Percentiles rank a stretch among this genome's conserved stretches.
phyloP scores from a whole-genome alignment of 2,113 vertebrate genomes.

The Entomyzon cyanotis region DNA sequence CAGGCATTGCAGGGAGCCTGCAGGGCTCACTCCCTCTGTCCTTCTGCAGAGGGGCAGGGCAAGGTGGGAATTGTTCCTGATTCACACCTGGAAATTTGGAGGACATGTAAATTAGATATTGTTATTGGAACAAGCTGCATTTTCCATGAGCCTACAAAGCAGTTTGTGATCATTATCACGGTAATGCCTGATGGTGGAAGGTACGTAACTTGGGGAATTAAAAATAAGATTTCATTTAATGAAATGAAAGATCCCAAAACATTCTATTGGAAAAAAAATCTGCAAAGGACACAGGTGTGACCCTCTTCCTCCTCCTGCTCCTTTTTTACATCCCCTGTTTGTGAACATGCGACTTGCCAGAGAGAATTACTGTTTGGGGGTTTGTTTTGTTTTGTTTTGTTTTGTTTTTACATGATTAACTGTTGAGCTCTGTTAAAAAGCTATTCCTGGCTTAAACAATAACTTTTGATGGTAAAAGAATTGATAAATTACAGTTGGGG shows the following conservation, averaged over 20 bases:
- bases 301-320: neutral
- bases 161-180: neutral
- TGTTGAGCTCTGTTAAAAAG: neutral
- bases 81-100: neutral
- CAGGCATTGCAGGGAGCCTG: neutral
- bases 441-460: neutral
- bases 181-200: neutral
- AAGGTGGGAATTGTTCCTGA: neutral
- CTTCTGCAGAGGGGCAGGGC: neutral
- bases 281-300: neutral
- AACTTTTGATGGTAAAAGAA: neutral
- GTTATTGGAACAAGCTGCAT: neutral
- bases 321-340: neutral
- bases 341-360: neutral
- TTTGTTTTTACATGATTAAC: neutral
- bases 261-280: neutral
- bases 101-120: neutral
- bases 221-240: neutral
- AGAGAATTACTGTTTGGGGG: neutral
- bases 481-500: neutral
- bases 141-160: neutral
- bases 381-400: neutral
- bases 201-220: neutral
- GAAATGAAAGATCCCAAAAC: neutral
- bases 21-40: neutral